phyloP scores from a whole-genome alignment of 1,140 invertebrate genomes.

The Lordiphosa mommai region DNA sequence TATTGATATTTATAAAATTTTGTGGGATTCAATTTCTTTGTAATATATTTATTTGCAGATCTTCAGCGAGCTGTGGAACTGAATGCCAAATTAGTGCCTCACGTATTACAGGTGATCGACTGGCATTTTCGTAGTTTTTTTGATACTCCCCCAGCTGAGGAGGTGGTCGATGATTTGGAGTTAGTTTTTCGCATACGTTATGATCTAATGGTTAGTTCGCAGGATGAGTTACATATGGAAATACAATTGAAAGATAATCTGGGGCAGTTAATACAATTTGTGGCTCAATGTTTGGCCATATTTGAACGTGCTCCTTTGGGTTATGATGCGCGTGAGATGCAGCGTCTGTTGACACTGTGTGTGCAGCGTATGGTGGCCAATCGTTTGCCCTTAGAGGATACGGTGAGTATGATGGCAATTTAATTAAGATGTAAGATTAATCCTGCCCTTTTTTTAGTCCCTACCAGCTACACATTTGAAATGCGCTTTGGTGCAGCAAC shows the following conservation, averaged over 20 bases:
- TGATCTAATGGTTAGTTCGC: conserved; percentile 36
- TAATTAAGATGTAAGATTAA: not conserved
- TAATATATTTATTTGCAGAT: conserved; percentile 27
- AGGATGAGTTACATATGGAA: conserved; percentile 41
- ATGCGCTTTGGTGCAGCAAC: conserved; percentile 57
- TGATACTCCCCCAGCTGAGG: conserved; percentile 23
- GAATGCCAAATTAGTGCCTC: conserved; percentile 70
- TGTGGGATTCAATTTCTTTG: not conserved
- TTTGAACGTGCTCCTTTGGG: conserved; percentile 50
- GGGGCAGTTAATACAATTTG: conserved; percentile 59
- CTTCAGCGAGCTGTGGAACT: conserved; percentile 73
- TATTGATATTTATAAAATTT: too few species aligned
- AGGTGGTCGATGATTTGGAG: conserved; percentile 42
- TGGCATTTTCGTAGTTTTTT: conserved; percentile 75
- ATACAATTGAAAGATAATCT: conserved; percentile 67
- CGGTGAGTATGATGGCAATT: conserved; percentile 18
- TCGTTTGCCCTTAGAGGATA: conserved; percentile 48
- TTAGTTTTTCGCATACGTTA: conserved; percentile 49
- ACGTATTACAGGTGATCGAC: conserved; percentile 73
- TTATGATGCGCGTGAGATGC: conserved; percentile 62
- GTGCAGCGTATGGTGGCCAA: conserved; percentile 54
- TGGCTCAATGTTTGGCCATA: conserved; percentile 54
- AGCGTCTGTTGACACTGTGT: conserved; percentile 41
- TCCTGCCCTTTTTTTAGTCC: conserved; percentile 2
- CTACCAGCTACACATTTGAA: conserved; percentile 53